These are phyloP conservation scores for Triops longicaudatus DNA, from an alignment of 1,140 invertebrate species.

Conservation along the genomic window DNA sequence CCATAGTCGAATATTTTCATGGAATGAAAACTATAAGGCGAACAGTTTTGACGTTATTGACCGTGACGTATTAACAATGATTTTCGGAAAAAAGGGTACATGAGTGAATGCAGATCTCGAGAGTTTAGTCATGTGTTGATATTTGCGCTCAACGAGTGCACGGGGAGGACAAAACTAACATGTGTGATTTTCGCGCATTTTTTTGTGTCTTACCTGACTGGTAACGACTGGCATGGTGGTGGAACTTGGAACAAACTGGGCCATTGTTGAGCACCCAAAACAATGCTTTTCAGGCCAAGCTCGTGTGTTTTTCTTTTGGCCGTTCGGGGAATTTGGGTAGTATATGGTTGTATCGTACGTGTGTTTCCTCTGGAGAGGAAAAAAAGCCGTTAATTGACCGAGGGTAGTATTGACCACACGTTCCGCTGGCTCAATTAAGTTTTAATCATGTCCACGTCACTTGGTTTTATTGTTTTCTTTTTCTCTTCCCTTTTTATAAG, in stretches of 20 bases:
- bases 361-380: not conserved
- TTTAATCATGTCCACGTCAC: constrained; percentile 15
- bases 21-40: no score
- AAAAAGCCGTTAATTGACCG: not conserved
- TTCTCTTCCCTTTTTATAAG: not conserved
- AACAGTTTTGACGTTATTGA: no score
- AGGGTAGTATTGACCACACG: not conserved
- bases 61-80: no score
- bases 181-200: not conserved
- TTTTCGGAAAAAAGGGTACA: no score
- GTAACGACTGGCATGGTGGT: not conserved
- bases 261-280: not conserved
- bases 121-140: no score
- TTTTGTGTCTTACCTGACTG: not conserved
- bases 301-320: not conserved
- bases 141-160: no score
- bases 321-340: not conserved
- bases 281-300: not conserved
- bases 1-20: no score
- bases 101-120: no score
- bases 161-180: no score
- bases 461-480: not conserved
- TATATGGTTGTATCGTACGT: not conserved
- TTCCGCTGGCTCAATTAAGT: constrained; percentile 7
- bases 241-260: constrained; percentile 1